Evolutionary conservation across 2,888 invertebrate species (phyloP).

Genomic region (Gnatocerus cornutus): DNA sequence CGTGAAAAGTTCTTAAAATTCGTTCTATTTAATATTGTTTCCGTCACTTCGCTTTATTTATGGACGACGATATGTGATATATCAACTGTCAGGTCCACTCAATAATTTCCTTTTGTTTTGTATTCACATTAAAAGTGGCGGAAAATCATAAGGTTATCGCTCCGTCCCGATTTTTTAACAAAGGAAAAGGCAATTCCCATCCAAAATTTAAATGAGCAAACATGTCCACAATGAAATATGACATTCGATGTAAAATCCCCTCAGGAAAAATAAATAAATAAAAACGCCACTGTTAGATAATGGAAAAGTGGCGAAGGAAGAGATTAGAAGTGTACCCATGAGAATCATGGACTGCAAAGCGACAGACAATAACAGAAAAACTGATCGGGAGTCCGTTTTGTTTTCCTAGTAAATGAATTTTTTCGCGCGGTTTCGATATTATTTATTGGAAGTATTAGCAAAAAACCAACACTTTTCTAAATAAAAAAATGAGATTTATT

Average conservation of each 20-base stretch:
- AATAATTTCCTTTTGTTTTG: constrained; percentile 26
- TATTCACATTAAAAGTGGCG: constrained; percentile 1
- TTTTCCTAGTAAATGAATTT: constrained; percentile 21
- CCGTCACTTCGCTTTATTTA: constrained; percentile 29
- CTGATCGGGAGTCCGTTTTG: neutral
- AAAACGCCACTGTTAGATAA: constrained; percentile 32
- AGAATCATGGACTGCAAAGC: constrained; percentile 1
- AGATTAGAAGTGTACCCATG: constrained; percentile 41
- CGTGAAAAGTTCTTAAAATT: constrained; percentile 28
- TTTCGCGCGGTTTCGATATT: constrained; percentile 16
- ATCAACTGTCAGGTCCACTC: constrained; percentile 26
- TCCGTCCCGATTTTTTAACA: constrained; percentile 9
- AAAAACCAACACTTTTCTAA: constrained; percentile 30
- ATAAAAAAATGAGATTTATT: constrained; percentile 39
- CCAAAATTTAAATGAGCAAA: constrained; percentile 23
- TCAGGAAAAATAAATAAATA: constrained; percentile 39
- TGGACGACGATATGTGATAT: constrained; percentile 17
- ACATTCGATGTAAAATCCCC: constrained; percentile 33
- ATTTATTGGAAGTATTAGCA: constrained; percentile 27
- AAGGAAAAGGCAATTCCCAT: neutral
- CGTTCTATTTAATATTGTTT: constrained; percentile 29
- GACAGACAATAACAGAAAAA: constrained; percentile 19
- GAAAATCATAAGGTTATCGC: constrained; percentile 10
- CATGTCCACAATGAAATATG: constrained; percentile 28
- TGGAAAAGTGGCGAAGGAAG: constrained; percentile 34